Evolutionary conservation across 2,888 invertebrate species (phyloP).

Genomic region (Cerastoderma edule): DNA sequence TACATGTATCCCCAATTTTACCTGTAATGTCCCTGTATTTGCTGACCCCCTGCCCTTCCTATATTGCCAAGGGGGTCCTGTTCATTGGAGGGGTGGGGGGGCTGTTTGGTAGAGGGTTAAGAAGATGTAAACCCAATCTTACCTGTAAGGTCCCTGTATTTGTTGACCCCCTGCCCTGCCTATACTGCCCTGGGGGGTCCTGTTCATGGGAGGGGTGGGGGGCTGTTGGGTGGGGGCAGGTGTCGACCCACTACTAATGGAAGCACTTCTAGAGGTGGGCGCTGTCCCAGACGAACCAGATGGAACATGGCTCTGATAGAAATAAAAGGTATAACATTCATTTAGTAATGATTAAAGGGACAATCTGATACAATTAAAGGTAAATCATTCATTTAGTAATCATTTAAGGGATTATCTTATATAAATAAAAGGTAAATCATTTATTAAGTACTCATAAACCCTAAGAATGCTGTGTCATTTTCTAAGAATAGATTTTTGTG

Average conservation of each 20-base stretch:
- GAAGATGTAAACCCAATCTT: too few species aligned
- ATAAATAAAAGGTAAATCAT: too few species aligned
- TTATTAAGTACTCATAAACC: too few species aligned
- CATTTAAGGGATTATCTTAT: too few species aligned
- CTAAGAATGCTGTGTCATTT: too few species aligned
- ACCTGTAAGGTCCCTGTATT: slow-evolving; percentile 45
- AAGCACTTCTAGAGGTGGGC: slow-evolving; percentile 56
- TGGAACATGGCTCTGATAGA: slow-evolving; percentile 14
- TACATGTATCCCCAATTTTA: too few species aligned
- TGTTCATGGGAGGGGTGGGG: slow-evolving; percentile 92
- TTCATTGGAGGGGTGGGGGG: slow-evolving; percentile 93
- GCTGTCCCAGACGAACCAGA: neutral
- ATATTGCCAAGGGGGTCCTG: slow-evolving; percentile 64
- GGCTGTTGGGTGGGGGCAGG: slow-evolving; percentile 96
- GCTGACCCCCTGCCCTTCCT: slow-evolving; percentile 70
- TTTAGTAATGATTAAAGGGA: neutral
- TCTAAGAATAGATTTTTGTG: too few species aligned
- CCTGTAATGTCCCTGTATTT: slow-evolving; percentile 53
- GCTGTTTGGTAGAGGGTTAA: too few species aligned
- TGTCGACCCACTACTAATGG: slow-evolving; percentile 72
- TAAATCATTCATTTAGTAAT: too few species aligned
- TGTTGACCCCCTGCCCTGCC: slow-evolving; percentile 73
- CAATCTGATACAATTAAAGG: neutral
- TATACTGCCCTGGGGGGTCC: slow-evolving; percentile 65
- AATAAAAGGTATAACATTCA: neutral